Evolutionary conservation across 2,113 vertebrate genomes (phyloP).

Genomic region (Drymodes brunneopygia): DNA sequence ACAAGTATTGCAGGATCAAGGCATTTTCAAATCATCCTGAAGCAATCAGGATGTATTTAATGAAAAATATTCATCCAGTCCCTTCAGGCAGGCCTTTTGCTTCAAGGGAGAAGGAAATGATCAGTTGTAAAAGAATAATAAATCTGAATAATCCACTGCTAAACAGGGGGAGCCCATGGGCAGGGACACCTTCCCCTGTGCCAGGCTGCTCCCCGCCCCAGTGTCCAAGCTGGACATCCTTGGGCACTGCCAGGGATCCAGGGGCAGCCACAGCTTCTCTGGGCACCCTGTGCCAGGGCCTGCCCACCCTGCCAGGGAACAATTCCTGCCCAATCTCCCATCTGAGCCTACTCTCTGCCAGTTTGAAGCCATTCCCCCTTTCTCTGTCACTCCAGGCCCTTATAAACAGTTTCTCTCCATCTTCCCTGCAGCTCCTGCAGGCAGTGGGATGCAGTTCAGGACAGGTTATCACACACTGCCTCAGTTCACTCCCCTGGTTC

Average conservation of each 20-base stretch:
- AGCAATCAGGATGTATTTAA: neutral
- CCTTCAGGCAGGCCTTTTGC: neutral
- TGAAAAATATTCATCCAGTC: neutral
- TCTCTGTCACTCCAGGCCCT: neutral
- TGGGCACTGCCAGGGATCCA: neutral
- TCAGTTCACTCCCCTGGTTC: neutral
- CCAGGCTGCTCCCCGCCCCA: neutral
- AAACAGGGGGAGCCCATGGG: neutral
- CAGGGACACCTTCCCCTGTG: neutral
- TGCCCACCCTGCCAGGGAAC: neutral
- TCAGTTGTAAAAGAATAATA: neutral
- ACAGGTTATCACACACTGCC: neutral
- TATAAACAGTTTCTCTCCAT: neutral
- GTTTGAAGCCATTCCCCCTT: neutral
- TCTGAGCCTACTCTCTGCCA: accelerated
- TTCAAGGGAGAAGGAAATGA: neutral
- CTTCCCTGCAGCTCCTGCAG: neutral
- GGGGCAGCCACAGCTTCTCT: neutral
- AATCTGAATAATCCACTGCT: neutral
- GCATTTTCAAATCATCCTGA: neutral
- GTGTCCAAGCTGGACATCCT: accelerated
- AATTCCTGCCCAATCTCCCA: accelerated
- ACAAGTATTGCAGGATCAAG: neutral
- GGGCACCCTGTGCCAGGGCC: neutral
- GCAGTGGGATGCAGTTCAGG: neutral